phyloP scores from a whole-genome alignment of 2,797 vertebrate species.

The Notamacropus eugenii region DNA sequence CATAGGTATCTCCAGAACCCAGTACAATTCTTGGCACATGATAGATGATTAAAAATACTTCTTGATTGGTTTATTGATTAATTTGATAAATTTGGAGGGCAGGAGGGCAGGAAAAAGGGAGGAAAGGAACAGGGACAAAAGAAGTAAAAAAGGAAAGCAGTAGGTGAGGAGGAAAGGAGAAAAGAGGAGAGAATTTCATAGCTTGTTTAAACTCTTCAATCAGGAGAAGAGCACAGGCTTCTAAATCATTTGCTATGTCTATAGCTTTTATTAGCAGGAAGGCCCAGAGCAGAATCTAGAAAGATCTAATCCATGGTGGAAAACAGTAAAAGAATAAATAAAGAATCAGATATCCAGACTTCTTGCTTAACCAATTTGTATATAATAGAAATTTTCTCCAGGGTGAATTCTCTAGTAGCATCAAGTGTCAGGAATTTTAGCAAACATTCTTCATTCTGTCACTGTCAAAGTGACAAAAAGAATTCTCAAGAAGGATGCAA shows the following conservation, averaged over 20 bases:
- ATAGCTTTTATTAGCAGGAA: not conserved
- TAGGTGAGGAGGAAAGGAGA: not conserved
- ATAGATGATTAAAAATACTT: not conserved
- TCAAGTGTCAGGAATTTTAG: conserved; percentile 5
- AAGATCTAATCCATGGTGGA: not conserved
- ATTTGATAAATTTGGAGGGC: not conserved
- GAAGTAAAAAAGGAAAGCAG: not conserved
- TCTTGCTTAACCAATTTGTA: not conserved
- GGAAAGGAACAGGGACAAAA: not conserved
- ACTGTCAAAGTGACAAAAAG: conserved; percentile 18
- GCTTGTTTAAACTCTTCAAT: not conserved
- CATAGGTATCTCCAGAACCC: not conserved
- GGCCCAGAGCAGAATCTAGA: accelerated
- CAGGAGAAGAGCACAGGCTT: not conserved
- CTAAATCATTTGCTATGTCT: not conserved
- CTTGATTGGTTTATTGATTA: not conserved
- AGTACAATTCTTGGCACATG: not conserved
- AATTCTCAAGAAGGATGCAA: conserved; percentile 52
- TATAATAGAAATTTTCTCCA: not conserved
- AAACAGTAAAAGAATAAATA: not conserved
- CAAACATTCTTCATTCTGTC: conserved; percentile 58
- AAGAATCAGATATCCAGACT: not conserved
- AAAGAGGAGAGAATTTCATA: not conserved
- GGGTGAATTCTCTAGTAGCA: not conserved
- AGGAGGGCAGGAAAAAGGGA: not conserved